Evolutionary conservation across 2,113 vertebrate genomes (phyloP).

Genomic region (Hemicordylus capensis): DNA sequence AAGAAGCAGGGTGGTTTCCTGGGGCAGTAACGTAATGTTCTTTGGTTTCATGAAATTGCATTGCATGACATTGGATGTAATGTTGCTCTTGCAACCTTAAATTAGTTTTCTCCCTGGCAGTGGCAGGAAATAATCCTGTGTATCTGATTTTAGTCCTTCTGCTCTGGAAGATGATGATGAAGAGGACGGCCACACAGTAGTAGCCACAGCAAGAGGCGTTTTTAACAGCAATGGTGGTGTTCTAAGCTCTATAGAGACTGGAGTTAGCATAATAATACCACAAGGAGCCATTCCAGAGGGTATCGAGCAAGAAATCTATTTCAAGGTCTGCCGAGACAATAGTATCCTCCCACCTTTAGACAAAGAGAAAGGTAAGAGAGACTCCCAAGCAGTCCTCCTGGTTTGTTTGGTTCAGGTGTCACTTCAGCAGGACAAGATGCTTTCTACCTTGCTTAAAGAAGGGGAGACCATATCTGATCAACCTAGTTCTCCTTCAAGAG

Average conservation of each 20-base stretch:
- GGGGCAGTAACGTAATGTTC: too few species aligned
- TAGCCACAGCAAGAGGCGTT: constrained; percentile 94
- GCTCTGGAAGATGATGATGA: constrained; percentile 95
- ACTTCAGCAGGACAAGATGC: too few species aligned
- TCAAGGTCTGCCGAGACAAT: constrained; percentile 99
- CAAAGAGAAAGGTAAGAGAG: constrained; percentile 94
- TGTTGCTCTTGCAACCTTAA: neutral
- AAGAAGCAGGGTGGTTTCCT: neutral
- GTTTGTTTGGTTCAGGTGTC: neutral
- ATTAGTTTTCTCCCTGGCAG: neutral
- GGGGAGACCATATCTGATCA: neutral
- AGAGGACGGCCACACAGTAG: constrained; percentile 96
- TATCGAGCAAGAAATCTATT: constrained; percentile 98
- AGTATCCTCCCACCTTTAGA: constrained; percentile 97
- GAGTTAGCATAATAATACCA: constrained; percentile 98
- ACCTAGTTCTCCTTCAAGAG: neutral
- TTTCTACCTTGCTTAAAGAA: neutral
- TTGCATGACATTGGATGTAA: neutral
- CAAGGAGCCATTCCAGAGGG: constrained; percentile 97
- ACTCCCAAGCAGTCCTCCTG: neutral
- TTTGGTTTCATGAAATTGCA: too few species aligned
- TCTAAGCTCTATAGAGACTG: constrained; percentile 96
- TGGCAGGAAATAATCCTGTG: neutral
- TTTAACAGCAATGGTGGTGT: constrained; percentile 98
- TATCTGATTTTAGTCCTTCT: constrained; percentile 83